Percentiles rank a stretch among this genome's conserved stretches.
Conservation (phyloP, 2,113 vertebrate genomes). For the Pachypanchax playfairii region DNA sequence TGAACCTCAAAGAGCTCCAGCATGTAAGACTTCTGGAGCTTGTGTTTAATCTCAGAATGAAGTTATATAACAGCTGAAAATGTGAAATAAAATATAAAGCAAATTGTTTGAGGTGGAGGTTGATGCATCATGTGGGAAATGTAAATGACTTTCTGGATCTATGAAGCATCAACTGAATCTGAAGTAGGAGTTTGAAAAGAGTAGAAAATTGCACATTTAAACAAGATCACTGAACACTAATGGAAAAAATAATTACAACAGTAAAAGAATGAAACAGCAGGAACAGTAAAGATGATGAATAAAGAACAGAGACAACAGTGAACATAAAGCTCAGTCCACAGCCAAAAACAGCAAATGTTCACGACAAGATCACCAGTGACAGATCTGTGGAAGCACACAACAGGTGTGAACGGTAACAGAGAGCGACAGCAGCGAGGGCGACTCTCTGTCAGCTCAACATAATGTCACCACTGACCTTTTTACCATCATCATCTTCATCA, state of each 20-base stretch:
- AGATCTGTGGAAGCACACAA: constrained; percentile 11
- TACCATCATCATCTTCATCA: constrained; percentile 82
- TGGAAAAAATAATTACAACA: not conserved
- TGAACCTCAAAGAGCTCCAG: not conserved
- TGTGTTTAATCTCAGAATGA: not conserved
- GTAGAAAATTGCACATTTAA: too few species aligned
- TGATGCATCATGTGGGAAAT: not conserved
- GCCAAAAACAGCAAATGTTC: not conserved
- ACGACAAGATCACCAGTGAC: constrained; percentile 6
- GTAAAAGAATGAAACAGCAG: not conserved
- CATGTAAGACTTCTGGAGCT: not conserved
- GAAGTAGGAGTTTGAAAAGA: too few species aligned
- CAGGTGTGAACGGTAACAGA: constrained; percentile 30
- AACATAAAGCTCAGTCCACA: constrained; percentile 1
- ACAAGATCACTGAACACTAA: not conserved
- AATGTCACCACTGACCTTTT: constrained; percentile 92
- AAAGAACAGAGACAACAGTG: constrained; percentile 10
- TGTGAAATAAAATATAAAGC: not conserved
- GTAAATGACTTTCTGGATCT: not conserved
- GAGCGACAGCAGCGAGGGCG: constrained; percentile 30
- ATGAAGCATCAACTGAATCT: not conserved
- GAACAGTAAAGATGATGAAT: not conserved
- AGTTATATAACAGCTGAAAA: not conserved
- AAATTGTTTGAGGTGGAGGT: not conserved
- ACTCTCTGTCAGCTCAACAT: constrained; percentile 15